phyloP scores from a whole-genome alignment of 2,888 invertebrate species.

The Scaptomyza cyrtandrae region DNA sequence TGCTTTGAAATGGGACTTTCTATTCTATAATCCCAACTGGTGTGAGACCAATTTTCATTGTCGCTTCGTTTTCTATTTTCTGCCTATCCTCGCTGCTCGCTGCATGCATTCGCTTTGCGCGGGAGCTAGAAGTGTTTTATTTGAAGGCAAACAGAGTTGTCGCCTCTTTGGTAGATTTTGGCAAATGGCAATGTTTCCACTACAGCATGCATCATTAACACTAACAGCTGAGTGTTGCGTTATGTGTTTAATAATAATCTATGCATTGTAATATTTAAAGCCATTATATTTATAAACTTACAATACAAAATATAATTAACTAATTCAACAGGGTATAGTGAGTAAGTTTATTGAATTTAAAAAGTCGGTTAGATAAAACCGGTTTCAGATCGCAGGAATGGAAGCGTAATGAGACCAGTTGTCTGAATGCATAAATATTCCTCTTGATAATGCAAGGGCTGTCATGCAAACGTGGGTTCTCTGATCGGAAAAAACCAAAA shows the following conservation, averaged over 20 bases:
- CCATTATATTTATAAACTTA: too few species aligned
- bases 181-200: slow-evolving; percentile 19
- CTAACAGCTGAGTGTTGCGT: neutral
- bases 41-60: slow-evolving; percentile 32
- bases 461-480: slow-evolving; percentile 15
- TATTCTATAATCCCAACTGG: slow-evolving; percentile 50
- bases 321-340: neutral
- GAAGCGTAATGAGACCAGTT: slow-evolving; percentile 40
- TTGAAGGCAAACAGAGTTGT: slow-evolving; percentile 39
- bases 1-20: slow-evolving; percentile 35
- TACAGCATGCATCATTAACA: neutral
- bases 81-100: slow-evolving; percentile 2
- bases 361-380: slow-evolving; percentile 25
- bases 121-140: slow-evolving; percentile 23
- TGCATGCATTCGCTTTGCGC: slow-evolving; percentile 28
- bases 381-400: slow-evolving; percentile 40
- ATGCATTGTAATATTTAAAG: neutral
- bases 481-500: slow-evolving; percentile 63
- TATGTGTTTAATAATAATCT: neutral
- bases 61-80: slow-evolving; percentile 1
- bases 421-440: slow-evolving; percentile 5
- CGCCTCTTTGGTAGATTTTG: neutral
- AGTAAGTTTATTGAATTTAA: neutral
- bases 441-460: slow-evolving; percentile 12
- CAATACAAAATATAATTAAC: too few species aligned